Conservation (phyloP, 2,113 vertebrate genomes). For the Podarcis raffonei region DNA sequence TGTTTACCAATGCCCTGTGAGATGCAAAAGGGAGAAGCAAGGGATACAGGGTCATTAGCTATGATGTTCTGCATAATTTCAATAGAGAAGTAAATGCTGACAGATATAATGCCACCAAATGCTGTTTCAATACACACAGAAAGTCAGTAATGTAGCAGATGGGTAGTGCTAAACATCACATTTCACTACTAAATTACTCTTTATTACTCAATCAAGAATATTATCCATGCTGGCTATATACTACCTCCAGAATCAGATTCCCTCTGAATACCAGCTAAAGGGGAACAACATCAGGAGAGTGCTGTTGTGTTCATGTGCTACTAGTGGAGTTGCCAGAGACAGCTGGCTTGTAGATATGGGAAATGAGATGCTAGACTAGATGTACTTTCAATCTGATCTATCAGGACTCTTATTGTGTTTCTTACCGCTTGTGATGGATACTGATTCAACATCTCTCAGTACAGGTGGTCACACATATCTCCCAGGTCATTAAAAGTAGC, state of each 20-base stretch:
- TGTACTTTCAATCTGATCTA: background rate
- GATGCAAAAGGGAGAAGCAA: background rate
- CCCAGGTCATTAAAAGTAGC: background rate
- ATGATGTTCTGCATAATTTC: background rate
- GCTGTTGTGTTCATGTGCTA: background rate
- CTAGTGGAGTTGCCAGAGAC: background rate
- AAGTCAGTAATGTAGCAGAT: background rate
- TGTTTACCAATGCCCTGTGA: background rate
- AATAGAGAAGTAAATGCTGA: background rate
- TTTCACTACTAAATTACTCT: background rate
- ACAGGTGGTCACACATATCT: background rate
- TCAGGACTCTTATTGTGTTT: background rate
- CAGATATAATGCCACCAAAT: background rate
- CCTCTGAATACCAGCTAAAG: background rate
- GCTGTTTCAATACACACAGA: background rate
- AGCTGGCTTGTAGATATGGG: background rate
- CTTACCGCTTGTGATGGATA: background rate
- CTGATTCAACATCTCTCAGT: background rate
- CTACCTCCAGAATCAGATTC: background rate
- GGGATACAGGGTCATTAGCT: background rate
- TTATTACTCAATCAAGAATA: too few relatives aligned
- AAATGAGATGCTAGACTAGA: background rate
- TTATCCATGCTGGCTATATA: background rate
- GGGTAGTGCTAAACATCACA: background rate
- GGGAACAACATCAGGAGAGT: background rate